Conservation (phyloP, 2,888 invertebrate genomes). For the Lepidochrysops patricia region DNA sequence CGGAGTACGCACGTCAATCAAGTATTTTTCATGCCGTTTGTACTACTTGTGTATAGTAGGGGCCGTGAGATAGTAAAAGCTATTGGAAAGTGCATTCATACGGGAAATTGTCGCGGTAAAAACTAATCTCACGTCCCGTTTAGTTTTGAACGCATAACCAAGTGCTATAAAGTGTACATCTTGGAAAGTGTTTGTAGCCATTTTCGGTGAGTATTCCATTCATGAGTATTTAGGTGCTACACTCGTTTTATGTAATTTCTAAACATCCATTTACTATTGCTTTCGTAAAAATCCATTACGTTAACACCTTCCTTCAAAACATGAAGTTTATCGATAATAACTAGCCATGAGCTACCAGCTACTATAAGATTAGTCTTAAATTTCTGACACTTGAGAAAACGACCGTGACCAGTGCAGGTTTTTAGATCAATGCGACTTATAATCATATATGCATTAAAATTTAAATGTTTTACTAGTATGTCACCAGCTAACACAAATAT, state of each 20-base stretch:
- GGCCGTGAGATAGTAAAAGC: constrained; percentile 69
- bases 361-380: background rate
- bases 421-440: background rate
- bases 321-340: background rate
- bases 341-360: background rate
- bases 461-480: background rate
- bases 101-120: constrained; percentile 58
- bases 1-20: constrained; percentile 66
- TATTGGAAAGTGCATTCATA: constrained; percentile 70
- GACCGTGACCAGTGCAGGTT: background rate
- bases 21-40: constrained; percentile 70
- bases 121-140: constrained; percentile 64
- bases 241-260: constrained; percentile 4
- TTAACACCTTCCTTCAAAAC: background rate
- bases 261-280: background rate
- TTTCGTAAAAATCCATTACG: background rate
- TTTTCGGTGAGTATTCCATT: constrained; percentile 59
- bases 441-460: background rate
- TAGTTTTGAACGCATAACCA: constrained; percentile 35
- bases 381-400: background rate
- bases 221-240: constrained; percentile 51
- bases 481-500: too few relatives aligned
- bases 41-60: constrained; percentile 62
- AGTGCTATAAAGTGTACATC: constrained; percentile 45
- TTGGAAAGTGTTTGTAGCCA: constrained; percentile 63